Evolutionary conservation across 1,140 invertebrate species (phyloP), one percentile per base, ranked within the genome.

Genomic region (Rhopalosiphum padi): DNA sequence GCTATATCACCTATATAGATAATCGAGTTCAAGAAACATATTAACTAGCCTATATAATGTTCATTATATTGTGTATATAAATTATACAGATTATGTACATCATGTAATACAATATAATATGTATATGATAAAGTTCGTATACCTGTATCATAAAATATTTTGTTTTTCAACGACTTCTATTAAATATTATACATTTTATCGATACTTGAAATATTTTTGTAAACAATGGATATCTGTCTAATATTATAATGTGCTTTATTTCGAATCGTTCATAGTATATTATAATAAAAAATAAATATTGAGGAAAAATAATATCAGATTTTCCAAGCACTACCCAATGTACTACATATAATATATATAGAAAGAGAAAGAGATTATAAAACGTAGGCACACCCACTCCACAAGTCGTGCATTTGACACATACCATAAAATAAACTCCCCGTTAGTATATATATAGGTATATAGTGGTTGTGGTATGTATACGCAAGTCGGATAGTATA

Each of bases 391-490:
- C 60, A 77, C 60, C 60, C n/a, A 77, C 15, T 90, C 25, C 30
- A 91, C 11, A 35, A 60, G 90, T 35, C 5, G 30, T 91, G 90
- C 68, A 15, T 91, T 51, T 91, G 90, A 91, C 90, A 48, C 18
- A 37, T 25, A 37, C 35, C 25, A 91, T 91, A 90, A 90, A 90
- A 90, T 90, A 77, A 91, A 91, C 90, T 68, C 25, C 53, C 86
- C 46, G 15, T 89, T 41, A 83, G 21, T 43, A 25, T 25, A 25
- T 25, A 86, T 30, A 85, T 22, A 35, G 15, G 60, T 77, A 30
- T 30, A 25, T 60, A 88, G 11, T 30, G 55, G 30, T 60, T 30
- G 55, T 30, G 55, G 55, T 60, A 30, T 60, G 51, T 55, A 51
- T 51, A 60, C 60, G 90, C 55, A 91, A 77, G 43, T 91, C 68